Percentiles rank a stretch among this genome's conserved stretches.
Conservation (phyloP, 2,797 vertebrate species). For the Acrossocheilus fasciatus region DNA sequence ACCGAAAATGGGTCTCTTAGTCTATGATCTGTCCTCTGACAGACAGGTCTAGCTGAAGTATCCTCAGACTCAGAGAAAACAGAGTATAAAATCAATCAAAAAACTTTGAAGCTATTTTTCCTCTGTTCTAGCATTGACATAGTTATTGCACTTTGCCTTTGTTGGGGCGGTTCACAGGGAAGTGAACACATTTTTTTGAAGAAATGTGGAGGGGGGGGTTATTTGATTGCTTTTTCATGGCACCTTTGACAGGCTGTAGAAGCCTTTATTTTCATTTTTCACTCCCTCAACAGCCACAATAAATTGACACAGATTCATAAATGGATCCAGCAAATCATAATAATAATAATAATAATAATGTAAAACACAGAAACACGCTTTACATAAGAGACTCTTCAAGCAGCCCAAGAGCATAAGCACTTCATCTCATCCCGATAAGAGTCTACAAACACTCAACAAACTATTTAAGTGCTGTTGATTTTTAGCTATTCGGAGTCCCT, state of each 20-base stretch:
- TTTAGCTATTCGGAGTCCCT: conserved; percentile 29
- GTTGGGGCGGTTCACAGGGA: not conserved
- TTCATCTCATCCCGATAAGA: conserved; percentile 46
- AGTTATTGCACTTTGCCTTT: conserved; percentile 3
- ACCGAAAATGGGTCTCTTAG: conserved; percentile 5
- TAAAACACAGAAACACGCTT: conserved; percentile 37
- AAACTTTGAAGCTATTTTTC: not conserved
- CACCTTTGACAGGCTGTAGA: not conserved
- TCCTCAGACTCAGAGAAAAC: not conserved
- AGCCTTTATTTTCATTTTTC: not conserved
- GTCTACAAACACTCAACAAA: conserved; percentile 51
- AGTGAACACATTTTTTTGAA: not conserved
- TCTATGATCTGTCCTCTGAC: conserved; percentile 4
- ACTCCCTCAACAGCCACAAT: conserved; percentile 26
- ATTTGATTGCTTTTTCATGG: not conserved
- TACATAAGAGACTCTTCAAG: conserved; percentile 60
- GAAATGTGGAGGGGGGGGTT: not conserved
- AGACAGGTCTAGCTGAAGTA: not conserved
- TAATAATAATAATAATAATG: not conserved
- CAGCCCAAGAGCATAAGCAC: conserved; percentile 21
- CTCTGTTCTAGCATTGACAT: not conserved
- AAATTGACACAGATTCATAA: conserved; percentile 38
- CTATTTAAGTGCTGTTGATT: conserved; percentile 49
- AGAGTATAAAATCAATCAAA: not conserved
- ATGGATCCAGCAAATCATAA: conserved; percentile 17